Percentiles rank a stretch among this genome's conserved stretches.
Conservation (phyloP, 2,797 vertebrate species). For the Avahi laniger region DNA sequence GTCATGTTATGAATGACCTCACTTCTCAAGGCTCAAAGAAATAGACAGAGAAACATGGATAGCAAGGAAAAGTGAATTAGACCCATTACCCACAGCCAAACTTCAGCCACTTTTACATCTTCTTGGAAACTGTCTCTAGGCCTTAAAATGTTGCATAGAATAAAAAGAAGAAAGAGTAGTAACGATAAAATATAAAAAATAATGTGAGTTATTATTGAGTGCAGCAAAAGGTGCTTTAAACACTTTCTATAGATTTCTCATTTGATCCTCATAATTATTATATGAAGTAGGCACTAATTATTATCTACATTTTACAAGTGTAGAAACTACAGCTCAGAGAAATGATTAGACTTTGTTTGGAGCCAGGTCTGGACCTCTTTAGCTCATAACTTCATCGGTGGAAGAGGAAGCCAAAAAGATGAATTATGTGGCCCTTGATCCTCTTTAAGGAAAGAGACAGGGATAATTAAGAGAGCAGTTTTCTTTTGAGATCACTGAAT, state of each 20-base stretch:
- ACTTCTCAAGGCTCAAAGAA: slow-evolving; percentile 12
- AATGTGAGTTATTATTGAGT: background rate
- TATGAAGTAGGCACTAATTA: background rate
- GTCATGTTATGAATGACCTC: background rate
- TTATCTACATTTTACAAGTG: background rate
- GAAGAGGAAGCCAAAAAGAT: background rate
- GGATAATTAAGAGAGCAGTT: background rate
- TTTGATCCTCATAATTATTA: background rate
- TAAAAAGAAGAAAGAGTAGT: background rate
- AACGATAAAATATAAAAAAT: slow-evolving; percentile 11
- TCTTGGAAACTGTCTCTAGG: background rate
- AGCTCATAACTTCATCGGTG: background rate
- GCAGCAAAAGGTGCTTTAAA: background rate
- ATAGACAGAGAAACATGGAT: background rate
- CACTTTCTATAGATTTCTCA: slow-evolving; percentile 19
- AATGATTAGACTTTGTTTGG: background rate
- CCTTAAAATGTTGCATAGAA: background rate
- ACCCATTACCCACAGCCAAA: background rate
- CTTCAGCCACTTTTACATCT: background rate
- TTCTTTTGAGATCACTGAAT: background rate
- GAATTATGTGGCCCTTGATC: background rate
- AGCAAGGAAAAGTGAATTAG: background rate
- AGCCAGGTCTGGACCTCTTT: background rate
- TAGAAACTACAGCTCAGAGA: background rate
- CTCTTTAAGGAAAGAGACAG: background rate